Evolutionary conservation across 2,888 invertebrate genomes (phyloP).

Genomic region (Adelphocoris suturalis): DNA sequence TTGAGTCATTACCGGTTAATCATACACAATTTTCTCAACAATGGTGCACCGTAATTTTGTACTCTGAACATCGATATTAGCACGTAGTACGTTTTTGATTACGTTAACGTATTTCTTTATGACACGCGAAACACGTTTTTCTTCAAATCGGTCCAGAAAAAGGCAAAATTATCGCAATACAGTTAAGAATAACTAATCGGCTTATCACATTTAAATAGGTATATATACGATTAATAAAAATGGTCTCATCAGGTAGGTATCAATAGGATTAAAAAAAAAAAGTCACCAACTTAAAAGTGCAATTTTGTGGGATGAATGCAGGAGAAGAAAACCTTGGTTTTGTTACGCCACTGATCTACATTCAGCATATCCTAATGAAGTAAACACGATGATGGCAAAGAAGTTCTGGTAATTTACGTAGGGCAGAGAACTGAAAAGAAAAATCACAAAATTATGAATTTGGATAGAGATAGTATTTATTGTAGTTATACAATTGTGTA

Average conservation of each 20-base stretch:
- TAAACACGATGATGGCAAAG: conserved; percentile 59
- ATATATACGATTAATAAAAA: conserved; percentile 67
- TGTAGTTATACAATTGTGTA: too few relatives aligned
- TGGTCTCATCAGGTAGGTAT: conserved; percentile 32
- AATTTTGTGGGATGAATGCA: conserved; percentile 28
- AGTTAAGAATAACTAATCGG: conserved; percentile 44
- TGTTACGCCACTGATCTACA: conserved; percentile 60
- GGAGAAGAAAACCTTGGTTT: conserved; percentile 18
- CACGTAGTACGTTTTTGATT: too few relatives aligned
- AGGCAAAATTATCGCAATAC: neutral
- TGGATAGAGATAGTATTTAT: too few relatives aligned
- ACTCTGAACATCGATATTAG: too few relatives aligned
- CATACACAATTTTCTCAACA: too few relatives aligned
- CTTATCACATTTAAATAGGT: conserved; percentile 47
- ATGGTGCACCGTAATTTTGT: too few relatives aligned
- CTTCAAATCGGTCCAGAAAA: neutral
- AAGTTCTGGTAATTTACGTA: conserved; percentile 81
- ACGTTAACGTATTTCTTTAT: neutral
- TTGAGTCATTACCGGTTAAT: too few relatives aligned
- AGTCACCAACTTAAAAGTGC: neutral
- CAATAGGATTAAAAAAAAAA: conserved; percentile 23
- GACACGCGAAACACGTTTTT: too few relatives aligned
- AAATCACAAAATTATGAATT: neutral
- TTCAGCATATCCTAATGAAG: conserved; percentile 71
- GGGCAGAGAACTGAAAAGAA: conserved; percentile 85